Conservation (phyloP, 2,888 invertebrate genomes). For the Parthenolecanium corni region DNA sequence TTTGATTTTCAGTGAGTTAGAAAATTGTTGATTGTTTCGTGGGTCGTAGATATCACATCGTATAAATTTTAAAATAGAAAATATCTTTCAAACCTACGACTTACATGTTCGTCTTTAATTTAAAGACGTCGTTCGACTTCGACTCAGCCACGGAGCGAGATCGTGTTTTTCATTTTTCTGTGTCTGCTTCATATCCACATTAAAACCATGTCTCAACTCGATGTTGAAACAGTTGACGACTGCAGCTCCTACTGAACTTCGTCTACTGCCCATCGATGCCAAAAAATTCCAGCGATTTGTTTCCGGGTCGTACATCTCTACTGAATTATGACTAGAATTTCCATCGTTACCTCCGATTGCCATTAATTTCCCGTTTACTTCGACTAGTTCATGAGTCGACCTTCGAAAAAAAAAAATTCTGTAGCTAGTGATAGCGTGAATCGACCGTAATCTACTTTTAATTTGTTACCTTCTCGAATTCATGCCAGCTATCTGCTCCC, state of each 20-base stretch:
- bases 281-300: constrained; percentile 55
- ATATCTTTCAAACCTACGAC: background rate
- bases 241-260: constrained; percentile 55
- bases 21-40: too few relatives aligned
- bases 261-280: constrained; percentile 52
- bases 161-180: background rate
- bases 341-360: constrained; percentile 60
- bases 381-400: constrained; percentile 57
- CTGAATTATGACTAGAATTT: constrained; percentile 54
- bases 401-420: constrained; percentile 37
- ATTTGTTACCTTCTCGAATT: constrained; percentile 47
- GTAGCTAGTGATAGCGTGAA: too few relatives aligned
- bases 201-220: constrained; percentile 30
- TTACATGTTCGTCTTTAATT: background rate
- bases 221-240: constrained; percentile 49
- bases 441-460: background rate
- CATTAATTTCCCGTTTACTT: constrained; percentile 50
- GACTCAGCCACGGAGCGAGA: background rate
- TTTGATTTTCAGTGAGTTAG: too few relatives aligned
- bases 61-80: background rate
- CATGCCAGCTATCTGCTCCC: constrained; percentile 58
- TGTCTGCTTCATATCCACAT: background rate
- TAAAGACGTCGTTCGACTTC: background rate
- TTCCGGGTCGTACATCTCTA: constrained; percentile 53
- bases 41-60: too few relatives aligned